These are phyloP conservation scores for Sebastes dallii DNA, from an alignment of 2,797 vertebrate species.

Conservation along the genomic window DNA sequence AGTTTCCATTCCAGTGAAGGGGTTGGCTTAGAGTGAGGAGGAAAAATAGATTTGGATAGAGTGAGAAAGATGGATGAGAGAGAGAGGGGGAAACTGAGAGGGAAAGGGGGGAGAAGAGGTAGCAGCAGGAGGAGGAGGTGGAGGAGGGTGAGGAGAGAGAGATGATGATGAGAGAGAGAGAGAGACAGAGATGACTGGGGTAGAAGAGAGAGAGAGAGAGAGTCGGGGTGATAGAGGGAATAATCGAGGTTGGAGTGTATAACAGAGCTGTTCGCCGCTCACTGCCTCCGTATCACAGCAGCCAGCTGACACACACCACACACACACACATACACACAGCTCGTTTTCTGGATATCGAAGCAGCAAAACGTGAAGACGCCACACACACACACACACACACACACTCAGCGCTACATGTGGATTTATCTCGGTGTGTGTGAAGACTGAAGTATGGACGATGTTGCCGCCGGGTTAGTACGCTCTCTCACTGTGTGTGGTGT, in stretches of 20 bases:
- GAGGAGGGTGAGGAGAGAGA: not conserved
- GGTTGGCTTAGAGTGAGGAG: not conserved
- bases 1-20: not conserved
- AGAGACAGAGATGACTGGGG: not conserved
- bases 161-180: not conserved
- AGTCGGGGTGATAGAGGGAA: not conserved
- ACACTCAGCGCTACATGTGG: constrained; percentile 31
- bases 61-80: not conserved
- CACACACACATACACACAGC: constrained; percentile 3
- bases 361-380: not conserved
- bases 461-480: constrained; percentile 76
- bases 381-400: constrained; percentile 7
- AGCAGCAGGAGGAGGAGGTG: not conserved
- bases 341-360: constrained; percentile 14
- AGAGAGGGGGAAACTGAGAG: not conserved
- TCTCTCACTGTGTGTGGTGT: not conserved
- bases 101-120: not conserved
- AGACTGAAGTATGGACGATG: constrained; percentile 82
- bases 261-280: constrained; percentile 46
- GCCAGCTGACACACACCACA: constrained; percentile 24
- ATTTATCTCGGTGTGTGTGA: constrained; percentile 50
- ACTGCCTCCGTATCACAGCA: constrained; percentile 49
- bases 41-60: constrained; percentile 2
- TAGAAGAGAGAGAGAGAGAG: not conserved
- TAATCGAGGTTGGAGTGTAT: constrained; percentile 41